Conservation (phyloP, 2,888 invertebrate genomes). For the Agrotis puta region DNA sequence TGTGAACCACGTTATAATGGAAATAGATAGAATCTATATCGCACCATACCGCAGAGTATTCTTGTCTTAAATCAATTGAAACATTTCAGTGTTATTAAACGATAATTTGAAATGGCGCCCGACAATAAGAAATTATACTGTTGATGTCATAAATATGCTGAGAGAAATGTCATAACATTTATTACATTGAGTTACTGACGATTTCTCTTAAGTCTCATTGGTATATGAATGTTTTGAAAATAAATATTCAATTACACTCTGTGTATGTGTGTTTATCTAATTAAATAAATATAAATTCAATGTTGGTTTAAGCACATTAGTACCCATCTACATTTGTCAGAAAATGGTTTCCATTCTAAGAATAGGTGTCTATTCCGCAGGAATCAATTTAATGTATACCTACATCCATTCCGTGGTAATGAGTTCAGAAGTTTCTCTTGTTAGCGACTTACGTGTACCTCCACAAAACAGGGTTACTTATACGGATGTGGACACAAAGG, state of each 20-base stretch:
- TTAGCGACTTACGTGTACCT: slow-evolving; percentile 39
- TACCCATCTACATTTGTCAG: slow-evolving; percentile 3
- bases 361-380: slow-evolving; percentile 16
- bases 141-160: slow-evolving; percentile 59
- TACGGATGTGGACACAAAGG: slow-evolving; percentile 46
- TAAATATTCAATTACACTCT: slow-evolving; percentile 43
- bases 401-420: slow-evolving; percentile 46
- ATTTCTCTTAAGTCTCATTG: slow-evolving; percentile 41
- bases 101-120: slow-evolving; percentile 56
- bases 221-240: slow-evolving; percentile 37
- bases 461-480: slow-evolving; percentile 40
- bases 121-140: slow-evolving; percentile 63
- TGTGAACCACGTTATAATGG: slow-evolving; percentile 60
- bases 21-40: slow-evolving; percentile 61
- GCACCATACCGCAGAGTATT: slow-evolving; percentile 52
- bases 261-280: slow-evolving; percentile 19
- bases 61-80: slow-evolving; percentile 71
- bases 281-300: slow-evolving; percentile 25
- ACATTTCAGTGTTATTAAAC: slow-evolving; percentile 66
- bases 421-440: slow-evolving; percentile 56
- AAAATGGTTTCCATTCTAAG: slow-evolving; percentile 2
- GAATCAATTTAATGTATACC: slow-evolving; percentile 32
- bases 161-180: slow-evolving; percentile 57
- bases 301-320: slow-evolving; percentile 28
- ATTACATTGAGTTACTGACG: slow-evolving; percentile 45